Conservation (phyloP, 2,888 invertebrate genomes). For the Tortrix viridana region DNA sequence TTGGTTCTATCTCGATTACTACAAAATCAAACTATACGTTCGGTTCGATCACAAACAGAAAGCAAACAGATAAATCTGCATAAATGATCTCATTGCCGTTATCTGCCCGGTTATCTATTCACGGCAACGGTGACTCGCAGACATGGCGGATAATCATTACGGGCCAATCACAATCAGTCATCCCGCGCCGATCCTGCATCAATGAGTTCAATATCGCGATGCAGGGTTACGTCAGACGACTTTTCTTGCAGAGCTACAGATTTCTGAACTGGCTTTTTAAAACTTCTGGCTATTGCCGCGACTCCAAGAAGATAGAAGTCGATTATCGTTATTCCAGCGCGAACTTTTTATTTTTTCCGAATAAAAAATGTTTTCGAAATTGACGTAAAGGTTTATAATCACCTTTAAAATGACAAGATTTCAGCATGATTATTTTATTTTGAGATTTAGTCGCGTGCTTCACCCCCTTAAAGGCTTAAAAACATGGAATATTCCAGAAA, state of each 20-base stretch:
- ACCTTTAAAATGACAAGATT: too few species aligned
- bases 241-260: slow-evolving; percentile 10
- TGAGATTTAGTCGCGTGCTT: too few species aligned
- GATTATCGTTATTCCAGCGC: too few species aligned
- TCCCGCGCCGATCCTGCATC: slow-evolving; percentile 36
- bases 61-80: slow-evolving; percentile 26
- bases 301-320: too few species aligned
- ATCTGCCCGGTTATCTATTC: slow-evolving; percentile 36
- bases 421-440: too few species aligned
- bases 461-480: too few species aligned
- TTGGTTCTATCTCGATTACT: too few species aligned
- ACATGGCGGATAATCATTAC: slow-evolving; percentile 35
- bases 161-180: slow-evolving; percentile 38
- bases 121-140: slow-evolving; percentile 29
- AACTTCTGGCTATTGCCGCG: neutral
- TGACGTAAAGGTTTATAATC: too few species aligned
- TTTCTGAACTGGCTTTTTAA: slow-evolving; percentile 12
- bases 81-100: slow-evolving; percentile 37
- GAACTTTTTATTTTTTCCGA: too few species aligned
- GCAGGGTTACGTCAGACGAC: slow-evolving; percentile 34
- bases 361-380: too few species aligned
- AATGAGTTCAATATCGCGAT: slow-evolving; percentile 36
- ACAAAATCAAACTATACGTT: neutral
- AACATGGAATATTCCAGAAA: too few species aligned
- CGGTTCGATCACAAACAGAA: slow-evolving; percentile 25